phyloP scores from a whole-genome alignment of 2,113 vertebrate genomes.

The Parus major region DNA sequence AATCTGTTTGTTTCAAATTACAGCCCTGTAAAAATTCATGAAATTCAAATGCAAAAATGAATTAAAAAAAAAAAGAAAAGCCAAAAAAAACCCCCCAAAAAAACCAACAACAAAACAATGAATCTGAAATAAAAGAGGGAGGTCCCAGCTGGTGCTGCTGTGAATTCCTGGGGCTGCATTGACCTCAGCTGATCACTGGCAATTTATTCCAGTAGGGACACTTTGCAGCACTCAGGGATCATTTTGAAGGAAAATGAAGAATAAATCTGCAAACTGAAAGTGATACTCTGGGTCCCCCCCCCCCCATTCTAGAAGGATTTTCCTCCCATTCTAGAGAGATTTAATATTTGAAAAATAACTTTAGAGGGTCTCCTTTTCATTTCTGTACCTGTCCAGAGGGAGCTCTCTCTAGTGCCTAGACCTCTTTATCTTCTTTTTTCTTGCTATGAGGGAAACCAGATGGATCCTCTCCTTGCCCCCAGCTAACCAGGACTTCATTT shows the following conservation, averaged over 20 bases:
- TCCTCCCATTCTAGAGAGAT: not conserved
- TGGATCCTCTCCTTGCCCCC: not conserved
- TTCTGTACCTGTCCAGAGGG: not conserved
- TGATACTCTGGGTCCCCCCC: fast-evolving
- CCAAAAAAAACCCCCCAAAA: too few relatives aligned
- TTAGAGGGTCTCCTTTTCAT: not conserved
- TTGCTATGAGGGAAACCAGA: not conserved
- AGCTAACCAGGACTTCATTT: not conserved
- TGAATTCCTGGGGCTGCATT: not conserved
- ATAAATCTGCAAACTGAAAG: not conserved
- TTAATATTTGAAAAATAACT: not conserved
- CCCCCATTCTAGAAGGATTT: not conserved
- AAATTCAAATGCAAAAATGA: not conserved
- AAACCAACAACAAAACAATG: not conserved
- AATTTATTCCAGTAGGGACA: not conserved
- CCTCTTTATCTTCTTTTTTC: not conserved
- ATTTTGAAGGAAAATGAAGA: not conserved
- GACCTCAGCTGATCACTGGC: not conserved
- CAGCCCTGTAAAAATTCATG: not conserved
- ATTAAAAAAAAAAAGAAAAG: not conserved
- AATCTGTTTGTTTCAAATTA: not conserved
- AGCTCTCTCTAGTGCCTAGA: not conserved
- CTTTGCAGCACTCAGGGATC: not conserved
- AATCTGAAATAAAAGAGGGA: not conserved
- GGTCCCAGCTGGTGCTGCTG: not conserved